phyloP scores from a whole-genome alignment of 2,113 vertebrate species.

The Siniperca knerii region DNA sequence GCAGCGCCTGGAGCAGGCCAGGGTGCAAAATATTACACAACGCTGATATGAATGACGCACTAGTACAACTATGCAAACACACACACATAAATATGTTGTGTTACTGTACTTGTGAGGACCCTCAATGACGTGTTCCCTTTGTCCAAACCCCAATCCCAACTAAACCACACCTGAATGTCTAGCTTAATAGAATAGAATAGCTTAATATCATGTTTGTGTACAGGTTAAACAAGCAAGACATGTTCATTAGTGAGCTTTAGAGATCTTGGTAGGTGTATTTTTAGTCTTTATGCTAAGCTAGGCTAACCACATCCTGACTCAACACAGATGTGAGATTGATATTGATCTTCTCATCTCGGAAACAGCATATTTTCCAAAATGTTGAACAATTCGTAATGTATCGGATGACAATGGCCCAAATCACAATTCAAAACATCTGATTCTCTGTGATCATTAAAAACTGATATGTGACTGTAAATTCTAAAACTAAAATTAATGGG shows the following conservation, averaged over 20 bases:
- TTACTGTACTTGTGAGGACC: slow-evolving; percentile 24
- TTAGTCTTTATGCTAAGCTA: too few relatives aligned
- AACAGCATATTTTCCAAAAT: too few relatives aligned
- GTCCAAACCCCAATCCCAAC: background rate
- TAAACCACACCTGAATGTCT: background rate
- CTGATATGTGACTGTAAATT: too few relatives aligned
- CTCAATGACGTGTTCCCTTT: background rate
- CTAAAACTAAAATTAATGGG: background rate
- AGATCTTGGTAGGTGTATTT: background rate
- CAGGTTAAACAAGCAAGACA: background rate
- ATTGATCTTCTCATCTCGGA: too few relatives aligned
- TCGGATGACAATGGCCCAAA: too few relatives aligned
- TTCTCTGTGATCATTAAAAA: background rate
- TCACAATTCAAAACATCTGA: too few relatives aligned
- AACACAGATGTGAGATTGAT: too few relatives aligned
- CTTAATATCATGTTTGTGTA: background rate
- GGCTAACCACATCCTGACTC: too few relatives aligned
- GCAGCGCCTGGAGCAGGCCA: background rate
- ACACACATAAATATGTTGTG: background rate
- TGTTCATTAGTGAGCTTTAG: background rate
- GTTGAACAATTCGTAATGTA: too few relatives aligned
- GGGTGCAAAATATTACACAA: slow-evolving; percentile 16
- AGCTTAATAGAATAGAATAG: background rate
- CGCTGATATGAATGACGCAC: slow-evolving; percentile 28
- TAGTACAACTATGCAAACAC: slow-evolving; percentile 7